These are phyloP conservation scores for Chelonus insularis DNA, from an alignment of 1,140 invertebrate genomes.

Conservation along the genomic window DNA sequence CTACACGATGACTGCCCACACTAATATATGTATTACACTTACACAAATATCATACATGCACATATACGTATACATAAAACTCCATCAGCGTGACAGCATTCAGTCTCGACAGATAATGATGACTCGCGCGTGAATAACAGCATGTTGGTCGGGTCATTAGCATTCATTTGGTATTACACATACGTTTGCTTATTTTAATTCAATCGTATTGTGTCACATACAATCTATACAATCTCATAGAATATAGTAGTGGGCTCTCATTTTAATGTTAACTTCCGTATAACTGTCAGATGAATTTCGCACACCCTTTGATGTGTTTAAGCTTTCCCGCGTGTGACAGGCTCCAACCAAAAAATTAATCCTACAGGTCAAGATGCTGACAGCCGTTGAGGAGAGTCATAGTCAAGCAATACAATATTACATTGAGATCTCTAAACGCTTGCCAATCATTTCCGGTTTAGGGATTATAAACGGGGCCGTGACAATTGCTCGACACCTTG, in stretches of 20 bases:
- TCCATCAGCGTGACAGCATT: constrained; percentile 14
- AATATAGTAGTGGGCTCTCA: no score
- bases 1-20: constrained; percentile 26
- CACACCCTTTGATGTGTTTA: background rate
- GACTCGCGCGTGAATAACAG: constrained; percentile 11
- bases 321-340: no score
- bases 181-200: background rate
- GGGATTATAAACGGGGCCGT: constrained; percentile 46
- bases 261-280: background rate
- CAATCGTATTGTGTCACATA: no score
- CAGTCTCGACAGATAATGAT: constrained; percentile 11
- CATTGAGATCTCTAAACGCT: constrained; percentile 54
- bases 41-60: background rate
- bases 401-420: background rate
- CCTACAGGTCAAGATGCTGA: constrained; percentile 3
- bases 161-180: background rate
- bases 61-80: background rate
- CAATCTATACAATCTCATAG: no score
- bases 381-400: constrained; percentile 1
- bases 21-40: constrained; percentile 6
- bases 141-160: background rate
- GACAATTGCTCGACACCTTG: constrained; percentile 9
- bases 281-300: background rate
- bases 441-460: constrained; percentile 62
- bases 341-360: constrained; percentile 15